Conservation (phyloP, 2,888 invertebrate species). For the Meiosimyza platycephala region DNA sequence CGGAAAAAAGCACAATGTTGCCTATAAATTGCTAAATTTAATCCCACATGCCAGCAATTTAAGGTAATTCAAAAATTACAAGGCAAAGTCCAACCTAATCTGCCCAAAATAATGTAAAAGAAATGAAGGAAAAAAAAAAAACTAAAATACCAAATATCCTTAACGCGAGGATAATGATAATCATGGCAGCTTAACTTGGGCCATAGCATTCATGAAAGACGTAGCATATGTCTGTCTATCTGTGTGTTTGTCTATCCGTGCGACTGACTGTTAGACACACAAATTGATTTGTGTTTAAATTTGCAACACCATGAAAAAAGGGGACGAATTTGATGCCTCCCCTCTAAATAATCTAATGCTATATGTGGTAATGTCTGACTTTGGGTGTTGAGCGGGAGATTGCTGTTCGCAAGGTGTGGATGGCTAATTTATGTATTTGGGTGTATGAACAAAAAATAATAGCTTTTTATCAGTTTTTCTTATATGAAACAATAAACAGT, state of each 20-base stretch:
- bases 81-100: conserved; percentile 47
- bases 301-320: conserved; percentile 40
- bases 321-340: too few species aligned
- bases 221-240: neutral
- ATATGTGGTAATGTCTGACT: too few species aligned
- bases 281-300: conserved; percentile 65
- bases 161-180: conserved; percentile 27
- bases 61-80: conserved; percentile 61
- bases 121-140: neutral
- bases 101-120: conserved; percentile 10
- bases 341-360: too few species aligned
- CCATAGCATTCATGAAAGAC: too few species aligned
- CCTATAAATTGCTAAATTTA: conserved; percentile 9
- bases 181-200: conserved; percentile 2
- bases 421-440: too few species aligned
- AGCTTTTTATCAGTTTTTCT: too few species aligned
- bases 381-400: too few species aligned
- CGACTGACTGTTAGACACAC: conserved; percentile 42
- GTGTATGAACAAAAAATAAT: too few species aligned
- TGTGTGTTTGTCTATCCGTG: conserved; percentile 11
- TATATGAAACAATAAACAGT: too few species aligned
- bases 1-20: conserved; percentile 2
- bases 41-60: conserved; percentile 45
- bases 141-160: neutral
- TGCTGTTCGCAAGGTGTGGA: too few species aligned